Base-by-base conservation (phyloP, 2,113 vertebrate genomes). In the Dolichotis patagonum region DNA sequence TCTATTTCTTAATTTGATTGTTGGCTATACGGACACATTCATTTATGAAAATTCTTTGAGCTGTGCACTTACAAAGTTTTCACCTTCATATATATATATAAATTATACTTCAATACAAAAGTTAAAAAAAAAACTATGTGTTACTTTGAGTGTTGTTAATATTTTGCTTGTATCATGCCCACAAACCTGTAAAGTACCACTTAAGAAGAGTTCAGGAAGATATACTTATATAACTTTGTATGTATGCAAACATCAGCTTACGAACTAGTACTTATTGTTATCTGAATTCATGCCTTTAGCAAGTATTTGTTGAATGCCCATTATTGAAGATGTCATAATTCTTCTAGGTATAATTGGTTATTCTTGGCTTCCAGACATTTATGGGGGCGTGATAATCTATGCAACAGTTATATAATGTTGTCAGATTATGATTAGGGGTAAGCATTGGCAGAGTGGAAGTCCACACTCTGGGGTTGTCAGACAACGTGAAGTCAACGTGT, bases 31-130 rank as follows among this genome's bases (percentile, higher is more conserved):
- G 24, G 30, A 1, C 78, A 5, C 69, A 24, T 85, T 87, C 71
- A 35, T 85, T 80, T 85, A 43, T 96, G 85, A 86, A 86, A 96
- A 69, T 67, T 96, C 17, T 46, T 80, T 91, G 84, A 91, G 60
- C 24, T 83, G 4, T 54, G 46, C 24, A 30, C 38, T 54, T 77
- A 28, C 24, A 77, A 77, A 82, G 62, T 85, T 91, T 91, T 41
- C 0, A 22, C 14, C 35, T 85, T 86, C 67, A 60, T 84, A 16
- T 75, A 60, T 84, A 16, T 75, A 24, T 26, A 19, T 43, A 7
- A 67, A 63, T 69, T 85, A 30, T 69, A 84, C 35, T 89, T 94
- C 26, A 91, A 65, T 75, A 77, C 38, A 30, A 54, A 54, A 91
- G 32, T 75, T 46, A 13, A 88, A 83, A 84, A 83, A 84, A 41